Percentiles rank a stretch among this genome's conserved stretches.
Conservation (phyloP, 1,140 invertebrate genomes). For the Heliothis subflexa region DNA sequence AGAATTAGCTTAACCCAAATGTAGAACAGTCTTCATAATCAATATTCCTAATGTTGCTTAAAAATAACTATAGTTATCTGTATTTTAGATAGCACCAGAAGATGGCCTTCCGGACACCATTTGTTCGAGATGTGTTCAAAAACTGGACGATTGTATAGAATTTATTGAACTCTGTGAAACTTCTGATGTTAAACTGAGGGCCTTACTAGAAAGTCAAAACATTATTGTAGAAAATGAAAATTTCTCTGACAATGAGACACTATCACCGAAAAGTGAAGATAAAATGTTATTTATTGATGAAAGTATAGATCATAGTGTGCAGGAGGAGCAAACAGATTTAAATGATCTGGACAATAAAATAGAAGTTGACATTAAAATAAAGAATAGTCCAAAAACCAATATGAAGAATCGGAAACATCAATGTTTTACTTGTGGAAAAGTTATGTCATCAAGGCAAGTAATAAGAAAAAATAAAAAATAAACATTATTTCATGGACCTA, state of each 20-base stretch:
- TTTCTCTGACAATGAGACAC: conserved; percentile 28
- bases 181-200: conserved; percentile 70
- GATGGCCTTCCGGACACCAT: conserved; percentile 77
- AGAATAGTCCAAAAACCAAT: conserved; percentile 35
- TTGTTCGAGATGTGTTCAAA: conserved; percentile 70
- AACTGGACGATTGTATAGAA: conserved; percentile 71
- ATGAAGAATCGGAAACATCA: conserved; percentile 70
- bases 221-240: conserved; percentile 41
- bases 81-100: conserved; percentile 73
- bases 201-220: conserved; percentile 11
- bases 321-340: conserved; percentile 21
- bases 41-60: background rate
- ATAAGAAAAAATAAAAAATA: background rate
- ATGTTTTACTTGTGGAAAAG: conserved; percentile 83
- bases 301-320: conserved; percentile 32
- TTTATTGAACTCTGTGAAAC: conserved; percentile 77
- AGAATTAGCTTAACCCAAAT: too few relatives aligned
- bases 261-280: conserved; percentile 48
- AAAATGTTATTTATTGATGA: conserved; percentile 48
- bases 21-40: background rate
- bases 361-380: conserved; percentile 25
- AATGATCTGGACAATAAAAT: conserved; percentile 22
- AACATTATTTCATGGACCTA: background rate
- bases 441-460: conserved; percentile 81
- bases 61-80: conserved; percentile 17